Evolutionary conservation across 2,797 vertebrate species (phyloP).

Genomic region (Enteromius trimaculatus): DNA sequence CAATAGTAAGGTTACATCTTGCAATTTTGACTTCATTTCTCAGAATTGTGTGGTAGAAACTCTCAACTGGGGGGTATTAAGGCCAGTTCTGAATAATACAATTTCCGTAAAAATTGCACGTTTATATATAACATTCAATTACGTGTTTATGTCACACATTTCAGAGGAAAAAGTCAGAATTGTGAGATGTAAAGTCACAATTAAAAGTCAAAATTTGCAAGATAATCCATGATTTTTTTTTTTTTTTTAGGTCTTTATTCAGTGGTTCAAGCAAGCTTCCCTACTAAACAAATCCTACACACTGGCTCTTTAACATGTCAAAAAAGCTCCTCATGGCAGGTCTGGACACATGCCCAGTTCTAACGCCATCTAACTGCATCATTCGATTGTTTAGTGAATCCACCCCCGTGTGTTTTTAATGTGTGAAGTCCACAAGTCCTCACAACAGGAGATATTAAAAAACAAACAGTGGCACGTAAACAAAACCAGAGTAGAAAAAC

Average conservation of each 20-base stretch:
- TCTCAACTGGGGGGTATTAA: background rate
- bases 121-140: background rate
- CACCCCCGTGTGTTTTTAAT: constrained; percentile 32
- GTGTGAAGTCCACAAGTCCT: constrained; percentile 14
- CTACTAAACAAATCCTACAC: background rate
- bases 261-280: background rate
- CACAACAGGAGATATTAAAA: constrained; percentile 18
- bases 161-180: no score
- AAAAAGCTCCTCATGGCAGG: background rate
- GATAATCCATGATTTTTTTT: no score
- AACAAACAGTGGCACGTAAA: constrained; percentile 36
- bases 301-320: constrained; percentile 5
- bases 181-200: no score
- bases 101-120: background rate
- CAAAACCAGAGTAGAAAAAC: constrained; percentile 22
- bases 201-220: no score
- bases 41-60: background rate
- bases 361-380: background rate
- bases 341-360: constrained; percentile 5
- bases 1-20: background rate
- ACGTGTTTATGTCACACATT: no score
- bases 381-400: constrained; percentile 14
- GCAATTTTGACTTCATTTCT: background rate
- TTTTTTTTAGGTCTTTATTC: background rate
- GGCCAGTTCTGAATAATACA: background rate